Base-by-base conservation (phyloP, 2,888 invertebrate genomes). In the Punctoribates punctum region DNA sequence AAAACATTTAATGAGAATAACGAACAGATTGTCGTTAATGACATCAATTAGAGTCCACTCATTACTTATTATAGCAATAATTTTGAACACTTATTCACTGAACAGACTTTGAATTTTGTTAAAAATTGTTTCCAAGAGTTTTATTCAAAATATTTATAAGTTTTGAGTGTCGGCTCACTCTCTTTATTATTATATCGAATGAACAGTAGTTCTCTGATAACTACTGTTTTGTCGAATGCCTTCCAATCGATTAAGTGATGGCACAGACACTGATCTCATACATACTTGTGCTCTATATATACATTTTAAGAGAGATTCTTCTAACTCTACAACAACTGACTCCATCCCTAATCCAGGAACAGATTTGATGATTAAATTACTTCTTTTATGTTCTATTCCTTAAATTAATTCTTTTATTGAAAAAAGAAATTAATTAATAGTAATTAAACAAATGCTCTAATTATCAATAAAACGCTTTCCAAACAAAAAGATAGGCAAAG, bases 241-340 rank as follows among this genome's bases (percentile, higher is more conserved):
- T 23, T 42, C 17, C 70, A 70, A 70, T 70, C 70, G 70, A 70
- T 70, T 65, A 65, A 34, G 57, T 57, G 57, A 57, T 15, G 17
- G 65, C 65, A n/a, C 65, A 65, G 65, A 65, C 65, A n/a, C 29
- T 62, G 8, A 29, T 17, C 15, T 29, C 34, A 34, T 8, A 5
- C 34, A 34, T 34, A 34, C 34, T 13, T n/a, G 20, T 46, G 23
- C 46, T 46, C 4, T 70, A 42, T 70, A 42, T 27, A 29, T 29
- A 62, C 20, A 17, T 15, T 4, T 20, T 23, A 23, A 13, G 9
- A 70, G 15, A 34, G 1, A 70, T 13, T 65, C 27, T 17, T 9
- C 9, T 17, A 65, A 60, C 27, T 60, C 27, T 38, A 70, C 70
- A 11, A 70, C 70, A 6, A 70, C 70, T 70, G 42, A 70, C 70